These are phyloP conservation scores for Nautilus pompilius DNA, from an alignment of 1,140 invertebrate species.

Conservation along the genomic window DNA sequence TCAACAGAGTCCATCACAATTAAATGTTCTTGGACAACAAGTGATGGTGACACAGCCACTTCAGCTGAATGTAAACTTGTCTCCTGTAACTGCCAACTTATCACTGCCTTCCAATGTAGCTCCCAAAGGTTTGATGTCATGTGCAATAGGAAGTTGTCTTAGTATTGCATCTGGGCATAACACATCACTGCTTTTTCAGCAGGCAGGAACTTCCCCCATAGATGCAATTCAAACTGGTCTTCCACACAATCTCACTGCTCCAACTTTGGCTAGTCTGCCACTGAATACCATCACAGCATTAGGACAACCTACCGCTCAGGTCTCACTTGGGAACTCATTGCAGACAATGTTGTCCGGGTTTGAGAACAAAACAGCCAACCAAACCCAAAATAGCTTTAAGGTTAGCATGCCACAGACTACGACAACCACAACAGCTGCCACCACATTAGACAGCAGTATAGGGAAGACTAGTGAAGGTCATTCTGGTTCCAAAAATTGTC, in stretches of 20 bases:
- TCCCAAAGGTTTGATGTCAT: not conserved
- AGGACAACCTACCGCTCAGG: not conserved
- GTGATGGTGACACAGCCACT: not conserved
- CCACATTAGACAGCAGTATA: not conserved
- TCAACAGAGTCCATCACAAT: slow-evolving; percentile 13
- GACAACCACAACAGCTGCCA: not conserved
- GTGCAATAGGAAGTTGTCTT: not conserved
- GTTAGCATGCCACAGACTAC: not conserved
- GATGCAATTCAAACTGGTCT: not conserved
- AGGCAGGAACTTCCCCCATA: not conserved
- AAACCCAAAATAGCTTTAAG: not conserved
- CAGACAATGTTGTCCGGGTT: not conserved
- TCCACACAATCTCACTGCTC: slow-evolving; percentile 1
- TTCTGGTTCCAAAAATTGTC: not conserved
- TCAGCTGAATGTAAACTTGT: not conserved
- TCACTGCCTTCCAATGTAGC: not conserved
- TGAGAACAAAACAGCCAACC: not conserved
- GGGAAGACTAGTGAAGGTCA: not conserved
- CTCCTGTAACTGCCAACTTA: not conserved
- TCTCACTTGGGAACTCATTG: not conserved
- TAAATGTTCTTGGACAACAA: not conserved
- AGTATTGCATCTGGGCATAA: not conserved
- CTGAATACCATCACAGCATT: not conserved
- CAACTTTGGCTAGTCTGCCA: not conserved
- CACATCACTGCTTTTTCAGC: not conserved